Conservation (phyloP, 1,140 invertebrate species). For the Ceratina japonica region DNA sequence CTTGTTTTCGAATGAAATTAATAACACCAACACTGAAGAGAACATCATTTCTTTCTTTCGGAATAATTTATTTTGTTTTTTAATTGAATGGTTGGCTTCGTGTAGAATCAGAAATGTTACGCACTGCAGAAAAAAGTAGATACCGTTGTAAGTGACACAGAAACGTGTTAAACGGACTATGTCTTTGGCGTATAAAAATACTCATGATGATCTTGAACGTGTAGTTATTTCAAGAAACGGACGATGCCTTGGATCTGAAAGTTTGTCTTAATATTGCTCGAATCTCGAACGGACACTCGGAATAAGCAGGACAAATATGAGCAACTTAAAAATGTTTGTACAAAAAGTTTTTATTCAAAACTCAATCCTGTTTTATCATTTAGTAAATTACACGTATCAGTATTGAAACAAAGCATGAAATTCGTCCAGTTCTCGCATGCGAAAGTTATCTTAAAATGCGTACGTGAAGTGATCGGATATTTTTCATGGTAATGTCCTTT, state of each 20-base stretch:
- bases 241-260: conserved; percentile 20
- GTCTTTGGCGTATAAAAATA: conserved; percentile 11
- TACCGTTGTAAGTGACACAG: too few relatives aligned
- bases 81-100: neutral
- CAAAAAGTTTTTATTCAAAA: neutral
- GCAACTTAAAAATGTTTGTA: neutral
- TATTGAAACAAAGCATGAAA: too few relatives aligned
- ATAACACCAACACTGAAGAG: too few relatives aligned
- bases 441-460: too few relatives aligned
- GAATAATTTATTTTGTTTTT: neutral
- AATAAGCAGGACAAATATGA: too few relatives aligned
- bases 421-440: too few relatives aligned
- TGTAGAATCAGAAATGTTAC: neutral
- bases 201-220: conserved; percentile 15
- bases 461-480: neutral
- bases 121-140: neutral
- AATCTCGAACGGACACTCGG: neutral
- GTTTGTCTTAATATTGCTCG: conserved; percentile 13
- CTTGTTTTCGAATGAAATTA: conserved; percentile 9
- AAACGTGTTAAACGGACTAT: neutral
- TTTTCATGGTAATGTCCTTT: neutral
- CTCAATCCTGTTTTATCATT: too few relatives aligned
- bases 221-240: conserved; percentile 21
- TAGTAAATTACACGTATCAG: too few relatives aligned
- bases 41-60: neutral